These are phyloP conservation scores for Smithornis capensis DNA, from an alignment of 2,113 vertebrate species.

Conservation along the genomic window DNA sequence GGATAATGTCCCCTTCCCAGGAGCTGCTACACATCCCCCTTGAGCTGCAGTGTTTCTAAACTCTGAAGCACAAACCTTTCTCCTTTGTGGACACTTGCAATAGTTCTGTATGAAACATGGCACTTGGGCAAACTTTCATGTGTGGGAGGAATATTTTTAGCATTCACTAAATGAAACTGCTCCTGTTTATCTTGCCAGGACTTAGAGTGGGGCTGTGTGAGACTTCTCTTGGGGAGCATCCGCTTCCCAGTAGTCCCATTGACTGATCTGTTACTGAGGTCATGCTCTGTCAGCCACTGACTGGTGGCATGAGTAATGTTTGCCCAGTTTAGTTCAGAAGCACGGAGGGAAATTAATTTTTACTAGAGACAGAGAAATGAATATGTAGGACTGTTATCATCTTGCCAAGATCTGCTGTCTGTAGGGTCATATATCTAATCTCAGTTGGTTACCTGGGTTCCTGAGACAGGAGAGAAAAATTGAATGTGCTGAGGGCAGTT, in stretches of 20 bases:
- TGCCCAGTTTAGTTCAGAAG: neutral
- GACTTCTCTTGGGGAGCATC: neutral
- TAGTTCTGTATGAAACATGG: neutral
- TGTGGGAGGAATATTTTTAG: neutral
- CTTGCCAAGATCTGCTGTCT: neutral
- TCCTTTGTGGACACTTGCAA: neutral
- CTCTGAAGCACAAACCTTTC: neutral
- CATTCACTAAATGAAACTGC: neutral
- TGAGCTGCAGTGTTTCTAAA: neutral
- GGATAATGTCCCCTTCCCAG: neutral
- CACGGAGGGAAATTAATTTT: neutral
- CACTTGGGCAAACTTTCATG: neutral
- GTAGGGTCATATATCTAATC: neutral
- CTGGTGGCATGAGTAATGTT: neutral
- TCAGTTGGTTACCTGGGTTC: neutral
- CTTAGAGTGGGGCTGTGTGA: neutral
- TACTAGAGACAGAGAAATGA: neutral
- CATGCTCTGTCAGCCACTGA: neutral
- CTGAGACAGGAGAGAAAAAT: neutral
- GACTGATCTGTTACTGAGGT: neutral
- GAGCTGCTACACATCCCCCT: neutral
- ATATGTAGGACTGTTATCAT: neutral
- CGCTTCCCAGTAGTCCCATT: neutral
- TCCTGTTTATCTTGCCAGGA: neutral
- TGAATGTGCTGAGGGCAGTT: neutral